phyloP scores from a whole-genome alignment of 2,113 vertebrate species.

The Hippocampus guttulatus region DNA sequence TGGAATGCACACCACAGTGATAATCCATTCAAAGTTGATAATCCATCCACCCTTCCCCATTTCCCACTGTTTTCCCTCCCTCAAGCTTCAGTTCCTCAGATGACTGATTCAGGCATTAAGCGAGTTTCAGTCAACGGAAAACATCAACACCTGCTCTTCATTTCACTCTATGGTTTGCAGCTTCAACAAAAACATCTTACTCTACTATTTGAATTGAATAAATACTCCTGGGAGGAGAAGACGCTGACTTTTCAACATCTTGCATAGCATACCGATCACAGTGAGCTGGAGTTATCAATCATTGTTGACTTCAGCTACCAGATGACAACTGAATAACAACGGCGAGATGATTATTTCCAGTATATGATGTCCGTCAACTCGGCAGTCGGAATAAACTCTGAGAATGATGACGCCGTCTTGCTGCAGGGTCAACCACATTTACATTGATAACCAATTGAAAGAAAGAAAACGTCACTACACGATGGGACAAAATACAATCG shows the following conservation, averaged over 20 bases:
- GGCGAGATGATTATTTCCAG: background rate
- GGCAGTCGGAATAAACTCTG: conserved; percentile 18
- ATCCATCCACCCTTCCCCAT: conserved; percentile 57
- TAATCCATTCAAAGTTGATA: conserved; percentile 69
- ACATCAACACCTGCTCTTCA: conserved; percentile 57
- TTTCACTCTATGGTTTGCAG: conserved; percentile 15
- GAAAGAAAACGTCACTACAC: conserved; percentile 33
- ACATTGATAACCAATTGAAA: conserved; percentile 49
- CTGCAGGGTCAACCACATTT: conserved; percentile 47
- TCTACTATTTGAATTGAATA: conserved; percentile 28
- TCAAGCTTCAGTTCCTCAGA: conserved; percentile 49
- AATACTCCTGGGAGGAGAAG: conserved; percentile 29
- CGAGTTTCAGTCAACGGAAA: conserved; percentile 43
- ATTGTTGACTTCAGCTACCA: conserved; percentile 48
- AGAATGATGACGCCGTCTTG: conserved; percentile 39
- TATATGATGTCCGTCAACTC: conserved; percentile 4
- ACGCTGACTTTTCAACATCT: conserved; percentile 25
- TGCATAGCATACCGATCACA: conserved; percentile 12
- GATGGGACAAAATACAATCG: conserved; percentile 47
- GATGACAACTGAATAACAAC: conserved; percentile 22
- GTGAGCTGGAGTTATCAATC: conserved; percentile 2
- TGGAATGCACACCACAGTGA: conserved; percentile 64
- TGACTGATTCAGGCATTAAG: conserved; percentile 48
- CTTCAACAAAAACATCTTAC: conserved; percentile 12
- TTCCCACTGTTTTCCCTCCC: conserved; percentile 61